Evolutionary conservation across 1,140 invertebrate genomes (phyloP).

Genomic region (Gryllus bimaculatus): DNA sequence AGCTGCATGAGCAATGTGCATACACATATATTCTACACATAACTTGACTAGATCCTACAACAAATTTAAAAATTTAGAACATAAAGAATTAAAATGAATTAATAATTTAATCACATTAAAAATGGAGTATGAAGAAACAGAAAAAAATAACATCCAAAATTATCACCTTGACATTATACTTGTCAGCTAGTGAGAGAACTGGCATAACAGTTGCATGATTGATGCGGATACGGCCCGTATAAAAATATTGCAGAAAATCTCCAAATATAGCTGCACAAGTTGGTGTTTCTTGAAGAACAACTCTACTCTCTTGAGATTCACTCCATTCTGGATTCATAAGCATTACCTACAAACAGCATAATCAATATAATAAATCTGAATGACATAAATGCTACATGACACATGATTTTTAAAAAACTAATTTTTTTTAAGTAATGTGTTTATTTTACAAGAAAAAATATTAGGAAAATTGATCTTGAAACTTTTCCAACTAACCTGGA

Average conservation of each 20-base stretch:
- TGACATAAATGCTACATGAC: background rate
- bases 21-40: conserved; percentile 79
- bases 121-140: background rate
- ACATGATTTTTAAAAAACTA: background rate
- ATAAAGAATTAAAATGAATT: background rate
- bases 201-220: conserved; percentile 74
- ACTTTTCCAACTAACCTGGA: conserved; percentile 56
- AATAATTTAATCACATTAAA: background rate
- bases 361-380: background rate
- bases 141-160: background rate
- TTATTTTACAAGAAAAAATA: background rate
- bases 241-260: conserved; percentile 85
- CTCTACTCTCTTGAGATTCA: conserved; percentile 74
- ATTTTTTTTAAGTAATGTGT: background rate
- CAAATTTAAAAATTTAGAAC: conserved; percentile 6
- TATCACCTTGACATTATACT: conserved; percentile 76
- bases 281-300: conserved; percentile 76
- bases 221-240: conserved; percentile 82
- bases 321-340: conserved; percentile 88
- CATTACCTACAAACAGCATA: conserved; percentile 56
- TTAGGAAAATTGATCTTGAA: background rate
- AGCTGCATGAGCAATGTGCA: conserved; percentile 75
- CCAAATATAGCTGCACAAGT: conserved; percentile 77
- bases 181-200: conserved; percentile 79
- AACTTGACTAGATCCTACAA: conserved; percentile 66